These are phyloP conservation scores for Calcarius lapponicus DNA, from an alignment of 2,797 vertebrate genomes.

Conservation along the genomic window DNA sequence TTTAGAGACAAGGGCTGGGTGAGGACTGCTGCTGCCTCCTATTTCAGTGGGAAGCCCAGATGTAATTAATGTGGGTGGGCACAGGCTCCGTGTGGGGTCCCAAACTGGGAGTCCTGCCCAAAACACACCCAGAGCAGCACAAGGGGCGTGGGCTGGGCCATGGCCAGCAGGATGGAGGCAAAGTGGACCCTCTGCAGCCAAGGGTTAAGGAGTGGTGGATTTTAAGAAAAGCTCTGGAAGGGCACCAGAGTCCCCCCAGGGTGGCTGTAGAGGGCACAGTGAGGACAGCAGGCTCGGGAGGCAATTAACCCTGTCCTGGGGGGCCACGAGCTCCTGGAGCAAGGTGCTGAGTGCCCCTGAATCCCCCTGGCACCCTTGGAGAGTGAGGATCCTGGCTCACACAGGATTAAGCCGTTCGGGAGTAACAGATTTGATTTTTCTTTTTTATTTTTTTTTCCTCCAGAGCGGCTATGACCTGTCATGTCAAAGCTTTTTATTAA, in stretches of 20 bases:
- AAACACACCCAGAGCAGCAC: background rate
- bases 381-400: background rate
- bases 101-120: background rate
- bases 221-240: background rate
- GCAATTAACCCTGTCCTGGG: background rate
- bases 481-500: conserved; percentile 66
- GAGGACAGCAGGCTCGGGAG: background rate
- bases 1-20: conserved; percentile 3
- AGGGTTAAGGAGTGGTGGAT: background rate
- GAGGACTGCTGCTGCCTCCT: background rate
- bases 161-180: background rate
- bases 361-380: background rate
- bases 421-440: conserved; percentile 32
- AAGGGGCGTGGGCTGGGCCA: background rate
- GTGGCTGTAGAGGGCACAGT: background rate
- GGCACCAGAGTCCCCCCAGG: background rate
- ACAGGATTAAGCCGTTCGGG: conserved; percentile 19
- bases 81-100: background rate
- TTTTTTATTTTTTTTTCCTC: background rate
- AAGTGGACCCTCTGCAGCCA: rapidly evolving
- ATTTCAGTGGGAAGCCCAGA: background rate
- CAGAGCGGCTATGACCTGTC: conserved; percentile 31
- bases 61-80: conserved; percentile 35
- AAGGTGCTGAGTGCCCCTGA: background rate
- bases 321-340: background rate